Evolutionary conservation across 2,888 invertebrate species (phyloP), one percentile per base, ranked within the genome.

Genomic region (Pseudanteris insignis): DNA sequence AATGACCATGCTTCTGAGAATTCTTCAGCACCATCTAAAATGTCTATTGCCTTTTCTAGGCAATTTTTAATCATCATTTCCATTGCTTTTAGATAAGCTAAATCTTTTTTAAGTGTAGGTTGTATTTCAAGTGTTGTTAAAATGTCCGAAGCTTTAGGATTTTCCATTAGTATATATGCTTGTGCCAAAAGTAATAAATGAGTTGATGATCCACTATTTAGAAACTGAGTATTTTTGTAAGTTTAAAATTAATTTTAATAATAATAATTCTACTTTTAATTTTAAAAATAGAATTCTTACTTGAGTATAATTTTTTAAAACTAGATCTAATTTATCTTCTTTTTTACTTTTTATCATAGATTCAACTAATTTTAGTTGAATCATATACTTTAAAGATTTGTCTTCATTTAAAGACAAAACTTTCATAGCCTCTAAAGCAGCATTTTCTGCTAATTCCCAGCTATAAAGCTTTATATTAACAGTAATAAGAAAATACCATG

Each of bases 1-100:
- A 85, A 83, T 53, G 85, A 80, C 80, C 85, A 84, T 63, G 84
- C 83, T 54, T 86, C 81, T 9, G 83, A 77, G 62, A 78, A 75
- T 54, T 85, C 81, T 40, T 75, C 72, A 44, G 81, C 72, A 29
- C 77, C 73, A 63, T 83, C 77, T 36, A 91, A 72, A 18, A 86
- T 70, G 50, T 81, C 72, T 32, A 87, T 72, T 2, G 87, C 86
- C 71, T 88, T 85, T 12, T 80, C 74, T 53, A 83, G 81, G 55
- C 83, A 82, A 26, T 79, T 77, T 70, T 84, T 77, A 67, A 83
- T 84, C 28, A 84, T 78, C 33, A 85, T 76, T 40, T 81, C 66
- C 34, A 85, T 75, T 8, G 86, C 84, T 71, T 82, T 77, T 5
- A 88, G 76, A 60, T 86, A 80, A 36, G 66, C 69, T 14, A 69